Conservation (phyloP, 2,797 vertebrate genomes). For the Peromyscus aztecus region DNA sequence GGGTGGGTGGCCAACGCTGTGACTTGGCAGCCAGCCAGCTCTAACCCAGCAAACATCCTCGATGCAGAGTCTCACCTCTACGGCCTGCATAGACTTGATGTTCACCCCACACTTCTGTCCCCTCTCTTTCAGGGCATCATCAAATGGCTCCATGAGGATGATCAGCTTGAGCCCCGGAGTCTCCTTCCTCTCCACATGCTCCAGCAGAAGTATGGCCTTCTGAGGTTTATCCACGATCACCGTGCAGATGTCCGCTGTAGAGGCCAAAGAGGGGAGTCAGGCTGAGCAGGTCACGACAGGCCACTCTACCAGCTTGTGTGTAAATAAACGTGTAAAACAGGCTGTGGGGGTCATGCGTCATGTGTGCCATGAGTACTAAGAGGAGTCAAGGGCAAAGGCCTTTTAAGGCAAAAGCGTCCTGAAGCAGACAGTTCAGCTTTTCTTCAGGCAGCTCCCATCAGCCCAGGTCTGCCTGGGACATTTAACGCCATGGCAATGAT, state of each 20-base stretch:
- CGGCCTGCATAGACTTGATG: constrained; percentile 92
- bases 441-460: not conserved
- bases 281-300: not conserved
- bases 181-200: constrained; percentile 93
- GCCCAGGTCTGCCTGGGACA: not conserved
- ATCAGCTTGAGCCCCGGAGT: constrained; percentile 93
- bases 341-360: not conserved
- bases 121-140: constrained; percentile 90
- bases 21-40: not conserved
- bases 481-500: not conserved
- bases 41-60: not conserved
- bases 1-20: not conserved
- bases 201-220: constrained; percentile 94
- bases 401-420: not conserved
- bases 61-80: constrained; percentile 90
- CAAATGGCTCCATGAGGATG: constrained; percentile 95
- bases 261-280: constrained; percentile 49
- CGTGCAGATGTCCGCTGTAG: constrained; percentile 95
- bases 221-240: constrained; percentile 97
- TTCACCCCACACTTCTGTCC: constrained; percentile 91
- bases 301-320: not conserved
- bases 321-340: not conserved
- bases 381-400: not conserved
- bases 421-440: not conserved
- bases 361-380: not conserved